These are phyloP conservation scores for Avahi laniger DNA, from an alignment of 2,797 vertebrate genomes.

Conservation along the genomic window DNA sequence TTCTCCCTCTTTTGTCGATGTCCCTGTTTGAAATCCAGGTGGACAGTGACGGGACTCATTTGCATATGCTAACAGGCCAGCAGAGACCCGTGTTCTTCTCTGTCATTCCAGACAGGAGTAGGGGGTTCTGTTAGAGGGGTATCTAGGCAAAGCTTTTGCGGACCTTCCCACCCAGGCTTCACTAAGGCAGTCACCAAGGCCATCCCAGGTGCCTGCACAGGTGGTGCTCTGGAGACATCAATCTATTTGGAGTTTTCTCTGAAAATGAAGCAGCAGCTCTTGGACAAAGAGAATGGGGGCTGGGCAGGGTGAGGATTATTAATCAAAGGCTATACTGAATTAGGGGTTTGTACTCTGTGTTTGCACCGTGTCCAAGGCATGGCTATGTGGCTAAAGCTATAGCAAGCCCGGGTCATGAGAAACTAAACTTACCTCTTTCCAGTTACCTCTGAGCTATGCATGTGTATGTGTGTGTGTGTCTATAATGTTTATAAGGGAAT, in stretches of 20 bases:
- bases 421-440: neutral
- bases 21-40: neutral
- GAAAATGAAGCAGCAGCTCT: neutral
- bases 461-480: neutral
- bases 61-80: neutral
- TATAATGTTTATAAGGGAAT: neutral
- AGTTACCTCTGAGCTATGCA: neutral
- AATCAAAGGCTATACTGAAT: neutral
- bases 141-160: neutral
- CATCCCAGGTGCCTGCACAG: too few relatives aligned
- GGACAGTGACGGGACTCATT: neutral
- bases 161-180: neutral
- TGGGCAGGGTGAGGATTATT: neutral
- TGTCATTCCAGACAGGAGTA: neutral
- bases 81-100: neutral
- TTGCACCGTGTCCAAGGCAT: neutral
- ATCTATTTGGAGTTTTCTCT: neutral
- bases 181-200: neutral
- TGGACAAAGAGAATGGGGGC: neutral
- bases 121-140: neutral
- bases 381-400: neutral
- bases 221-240: neutral
- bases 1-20: neutral
- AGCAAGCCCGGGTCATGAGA: neutral
- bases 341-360: neutral